Conservation (phyloP, 2,888 invertebrate species). For the Lagria hirta region DNA sequence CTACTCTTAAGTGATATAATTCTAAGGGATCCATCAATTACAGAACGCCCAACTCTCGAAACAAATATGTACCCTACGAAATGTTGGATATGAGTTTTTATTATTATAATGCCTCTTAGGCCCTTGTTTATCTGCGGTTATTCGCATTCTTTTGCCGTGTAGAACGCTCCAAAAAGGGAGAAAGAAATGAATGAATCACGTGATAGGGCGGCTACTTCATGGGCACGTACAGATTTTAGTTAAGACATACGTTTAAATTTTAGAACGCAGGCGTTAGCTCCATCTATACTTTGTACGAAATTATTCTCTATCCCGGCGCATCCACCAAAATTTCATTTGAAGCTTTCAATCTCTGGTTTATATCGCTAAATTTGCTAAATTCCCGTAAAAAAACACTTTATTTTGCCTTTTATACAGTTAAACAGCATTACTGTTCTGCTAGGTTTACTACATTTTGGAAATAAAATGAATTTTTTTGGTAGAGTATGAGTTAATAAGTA, state of each 20-base stretch:
- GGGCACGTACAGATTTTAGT: slow-evolving; percentile 28
- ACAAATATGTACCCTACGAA: neutral
- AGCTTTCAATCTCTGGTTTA: no score
- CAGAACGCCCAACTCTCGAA: no score
- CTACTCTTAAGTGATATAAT: neutral
- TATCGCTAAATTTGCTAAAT: no score
- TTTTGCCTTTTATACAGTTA: no score
- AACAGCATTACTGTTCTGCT: no score
- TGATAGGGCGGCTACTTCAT: slow-evolving; percentile 45
- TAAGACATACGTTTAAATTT: slow-evolving; percentile 32
- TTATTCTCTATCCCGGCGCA: slow-evolving; percentile 4
- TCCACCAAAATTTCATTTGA: slow-evolving; percentile 3
- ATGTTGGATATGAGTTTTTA: neutral
- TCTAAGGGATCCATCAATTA: neutral
- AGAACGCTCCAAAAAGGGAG: slow-evolving; percentile 32
- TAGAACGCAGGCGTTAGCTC: slow-evolving; percentile 33
- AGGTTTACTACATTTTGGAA: no score
- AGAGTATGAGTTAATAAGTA: no score
- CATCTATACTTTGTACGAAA: slow-evolving; percentile 12
- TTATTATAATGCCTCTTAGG: slow-evolving; percentile 14
- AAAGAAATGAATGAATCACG: slow-evolving; percentile 41
- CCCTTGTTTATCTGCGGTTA: slow-evolving; percentile 37
- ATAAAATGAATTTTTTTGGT: no score
- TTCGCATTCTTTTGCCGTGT: slow-evolving; percentile 38
- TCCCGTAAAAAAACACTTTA: no score